These are phyloP conservation scores for Pilophorus perplexus DNA, from an alignment of 2,888 invertebrate species.

Conservation along the genomic window DNA sequence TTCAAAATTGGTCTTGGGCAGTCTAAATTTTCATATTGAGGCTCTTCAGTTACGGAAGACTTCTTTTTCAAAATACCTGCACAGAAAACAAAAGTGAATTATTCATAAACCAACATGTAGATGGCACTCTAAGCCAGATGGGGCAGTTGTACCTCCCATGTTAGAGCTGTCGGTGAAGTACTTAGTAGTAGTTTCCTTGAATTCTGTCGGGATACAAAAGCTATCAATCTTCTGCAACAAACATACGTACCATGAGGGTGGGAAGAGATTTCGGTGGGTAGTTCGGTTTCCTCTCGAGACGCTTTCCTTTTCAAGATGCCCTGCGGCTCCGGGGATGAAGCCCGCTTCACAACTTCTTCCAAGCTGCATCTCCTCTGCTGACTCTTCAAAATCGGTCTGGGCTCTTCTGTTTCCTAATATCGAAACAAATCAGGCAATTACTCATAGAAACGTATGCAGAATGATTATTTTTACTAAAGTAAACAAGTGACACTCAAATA, in stretches of 20 bases:
- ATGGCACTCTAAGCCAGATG: too few species aligned
- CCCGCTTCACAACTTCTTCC: conserved; percentile 61
- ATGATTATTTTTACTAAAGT: too few species aligned
- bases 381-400: conserved; percentile 66
- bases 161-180: too few species aligned
- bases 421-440: too few species aligned
- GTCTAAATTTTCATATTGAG: conserved; percentile 47
- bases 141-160: too few species aligned
- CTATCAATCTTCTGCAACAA: too few species aligned
- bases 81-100: neutral
- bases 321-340: conserved; percentile 59
- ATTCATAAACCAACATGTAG: neutral
- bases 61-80: conserved; percentile 69
- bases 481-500: too few species aligned
- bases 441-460: too few species aligned
- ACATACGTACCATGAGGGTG: conserved; percentile 16
- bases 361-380: conserved; percentile 60
- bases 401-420: conserved; percentile 56
- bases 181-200: too few species aligned
- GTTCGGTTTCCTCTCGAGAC: conserved; percentile 50
- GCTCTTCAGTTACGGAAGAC: conserved; percentile 69
- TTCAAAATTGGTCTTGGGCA: conserved; percentile 70
- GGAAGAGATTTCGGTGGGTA: conserved; percentile 28
- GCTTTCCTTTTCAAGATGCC: conserved; percentile 75
- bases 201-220: too few species aligned